Evolutionary conservation across 1,140 invertebrate species (phyloP).

Genomic region (Xylocopa sonorina): DNA sequence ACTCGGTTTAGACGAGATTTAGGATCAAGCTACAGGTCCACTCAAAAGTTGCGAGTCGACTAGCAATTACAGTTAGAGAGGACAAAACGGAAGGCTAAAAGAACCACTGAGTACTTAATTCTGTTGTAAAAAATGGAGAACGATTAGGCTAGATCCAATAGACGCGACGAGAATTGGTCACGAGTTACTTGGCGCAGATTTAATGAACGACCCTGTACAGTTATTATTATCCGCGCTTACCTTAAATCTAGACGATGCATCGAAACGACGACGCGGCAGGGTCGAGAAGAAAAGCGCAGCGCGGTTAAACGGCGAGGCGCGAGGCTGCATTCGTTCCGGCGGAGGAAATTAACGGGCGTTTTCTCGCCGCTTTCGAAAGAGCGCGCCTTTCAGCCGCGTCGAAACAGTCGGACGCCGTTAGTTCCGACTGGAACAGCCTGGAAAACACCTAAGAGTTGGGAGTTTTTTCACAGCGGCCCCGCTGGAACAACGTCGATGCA

Average conservation of each 20-base stretch:
- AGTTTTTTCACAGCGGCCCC: background rate
- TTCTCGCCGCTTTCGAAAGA: constrained; percentile 25
- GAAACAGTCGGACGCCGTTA: constrained; percentile 22
- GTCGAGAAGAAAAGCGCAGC: background rate
- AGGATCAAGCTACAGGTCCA: too few relatives aligned
- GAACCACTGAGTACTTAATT: too few relatives aligned
- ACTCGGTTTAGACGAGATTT: background rate
- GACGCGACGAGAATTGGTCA: too few relatives aligned
- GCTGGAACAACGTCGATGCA: background rate
- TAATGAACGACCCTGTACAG: background rate
- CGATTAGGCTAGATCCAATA: too few relatives aligned
- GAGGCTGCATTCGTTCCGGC: constrained; percentile 4
- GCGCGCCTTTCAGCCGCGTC: constrained; percentile 11
- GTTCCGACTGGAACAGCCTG: constrained; percentile 31
- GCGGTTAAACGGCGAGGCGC: background rate
- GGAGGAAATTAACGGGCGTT: constrained; percentile 36
- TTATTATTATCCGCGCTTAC: background rate
- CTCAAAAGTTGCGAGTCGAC: too few relatives aligned
- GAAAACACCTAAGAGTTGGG: constrained; percentile 4
- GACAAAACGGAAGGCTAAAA: too few relatives aligned
- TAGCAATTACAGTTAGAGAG: too few relatives aligned
- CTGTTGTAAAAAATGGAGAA: too few relatives aligned
- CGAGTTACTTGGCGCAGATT: too few relatives aligned
- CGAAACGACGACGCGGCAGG: background rate
- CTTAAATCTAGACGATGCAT: background rate